Base-by-base conservation (phyloP, 2,113 vertebrate genomes). In the Axis porcinus region DNA sequence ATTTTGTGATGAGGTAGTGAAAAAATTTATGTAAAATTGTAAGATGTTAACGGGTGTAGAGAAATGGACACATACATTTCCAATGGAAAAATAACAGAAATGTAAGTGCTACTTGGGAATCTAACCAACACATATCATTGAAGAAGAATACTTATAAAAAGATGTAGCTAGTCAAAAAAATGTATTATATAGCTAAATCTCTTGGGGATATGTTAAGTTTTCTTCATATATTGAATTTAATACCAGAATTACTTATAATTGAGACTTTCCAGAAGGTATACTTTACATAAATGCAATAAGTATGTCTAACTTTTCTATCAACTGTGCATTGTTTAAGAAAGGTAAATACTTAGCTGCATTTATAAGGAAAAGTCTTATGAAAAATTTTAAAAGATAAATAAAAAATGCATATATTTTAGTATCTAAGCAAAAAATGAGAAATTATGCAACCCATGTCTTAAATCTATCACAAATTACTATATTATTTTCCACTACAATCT, bases 401-500 rank as follows among this genome's bases (percentile, higher is more conserved):
- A 95, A 23, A 94, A 94, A 85, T 57, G 10, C 9, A 47, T 95
- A 50, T 90, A 15, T 86, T 9, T 82, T 91, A 89, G 11, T 52
- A 57, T 67, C 45, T 78, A 91, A 86, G 55, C 15, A 76, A 96
- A 10, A 98, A 95, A 82, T 94, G 10, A 96, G 87, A 95, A 95
- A 60, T 76, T 96, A 81, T 86, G 33, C 43, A 62, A 67, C 2
- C 6, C 9, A 83, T 94, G 40, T 86, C 11, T 52, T 89, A 96
- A 96, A 62, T 83, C 30, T 57, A 28, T 62, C 60, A 85, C 81
- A 95, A 76, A 97, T 95, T 88, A 85, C 58, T 90, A n/a, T 91
- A 85, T 95, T 91, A 96, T 95, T 98, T 97, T 86, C 36, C 45
- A 96, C 25, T 95, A 12, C 40, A n/a, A 87, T 88, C 11, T 97